A percentile compares a stretch with the other conserved stretches of the same genome.
These are phyloP conservation scores for Macrocentrus cingulum DNA, from an alignment of 1,140 invertebrate genomes.

Conservation along the genomic window DNA sequence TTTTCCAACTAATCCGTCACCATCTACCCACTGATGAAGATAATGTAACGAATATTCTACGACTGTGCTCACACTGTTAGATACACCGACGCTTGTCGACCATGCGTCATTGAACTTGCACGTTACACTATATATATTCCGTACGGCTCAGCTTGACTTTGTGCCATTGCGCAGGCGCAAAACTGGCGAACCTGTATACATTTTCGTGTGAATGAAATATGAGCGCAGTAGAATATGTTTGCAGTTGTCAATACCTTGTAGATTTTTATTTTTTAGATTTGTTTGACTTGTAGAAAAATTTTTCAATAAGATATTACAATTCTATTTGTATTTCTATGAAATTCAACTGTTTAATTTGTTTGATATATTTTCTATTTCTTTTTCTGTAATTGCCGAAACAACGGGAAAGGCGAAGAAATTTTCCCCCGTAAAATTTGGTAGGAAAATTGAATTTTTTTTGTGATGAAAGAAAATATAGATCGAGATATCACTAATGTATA, in stretches of 20 bases:
- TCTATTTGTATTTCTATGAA: too few relatives aligned
- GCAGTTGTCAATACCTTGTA: too few relatives aligned
- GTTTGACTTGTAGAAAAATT: not conserved
- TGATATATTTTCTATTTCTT: too few relatives aligned
- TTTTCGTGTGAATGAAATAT: too few relatives aligned
- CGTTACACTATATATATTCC: conserved; percentile 13
- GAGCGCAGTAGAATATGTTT: too few relatives aligned
- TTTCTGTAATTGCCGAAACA: too few relatives aligned
- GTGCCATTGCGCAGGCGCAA: conserved; percentile 6
- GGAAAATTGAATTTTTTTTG: too few relatives aligned
- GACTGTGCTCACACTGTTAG: not conserved
- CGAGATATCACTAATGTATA: too few relatives aligned
- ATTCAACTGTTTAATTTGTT: too few relatives aligned
- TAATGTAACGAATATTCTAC: not conserved
- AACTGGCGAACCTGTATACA: not conserved
- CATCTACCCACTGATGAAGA: not conserved
- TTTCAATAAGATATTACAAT: not conserved
- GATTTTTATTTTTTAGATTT: not conserved
- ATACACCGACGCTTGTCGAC: not conserved
- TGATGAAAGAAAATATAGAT: too few relatives aligned
- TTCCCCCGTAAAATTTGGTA: too few relatives aligned
- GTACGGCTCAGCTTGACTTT: not conserved
- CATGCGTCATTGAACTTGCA: conserved; percentile 4
- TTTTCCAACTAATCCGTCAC: not conserved
- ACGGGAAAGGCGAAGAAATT: too few relatives aligned